Evolutionary conservation across 2,888 invertebrate genomes (phyloP).

Genomic region (Rutpela maculata): DNA sequence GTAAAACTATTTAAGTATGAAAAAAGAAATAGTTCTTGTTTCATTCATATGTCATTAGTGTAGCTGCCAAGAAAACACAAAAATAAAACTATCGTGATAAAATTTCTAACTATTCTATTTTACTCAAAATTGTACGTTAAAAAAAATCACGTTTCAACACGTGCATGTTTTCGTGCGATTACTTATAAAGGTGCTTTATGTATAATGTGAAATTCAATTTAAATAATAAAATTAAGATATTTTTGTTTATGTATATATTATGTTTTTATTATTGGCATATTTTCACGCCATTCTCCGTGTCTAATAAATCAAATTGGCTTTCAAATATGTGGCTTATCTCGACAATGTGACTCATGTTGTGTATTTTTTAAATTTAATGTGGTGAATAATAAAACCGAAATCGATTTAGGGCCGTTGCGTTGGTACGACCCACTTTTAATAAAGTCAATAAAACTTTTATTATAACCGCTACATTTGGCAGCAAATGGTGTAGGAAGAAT

Average conservation of each 20-base stretch:
- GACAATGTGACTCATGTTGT: not conserved
- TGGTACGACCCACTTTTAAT: conserved; percentile 21
- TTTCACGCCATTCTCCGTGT: conserved; percentile 26
- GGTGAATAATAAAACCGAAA: conserved; percentile 3
- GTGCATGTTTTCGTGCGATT: not conserved
- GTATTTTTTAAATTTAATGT: conserved; percentile 8
- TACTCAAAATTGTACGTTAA: no score
- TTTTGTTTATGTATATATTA: conserved; percentile 36
- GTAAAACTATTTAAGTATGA: no score
- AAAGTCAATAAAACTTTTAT: conserved; percentile 28
- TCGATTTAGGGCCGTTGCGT: conserved; percentile 8
- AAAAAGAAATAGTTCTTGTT: no score
- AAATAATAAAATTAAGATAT: conserved; percentile 48
- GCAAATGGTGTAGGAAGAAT: conserved; percentile 59
- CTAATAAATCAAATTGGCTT: conserved; percentile 10
- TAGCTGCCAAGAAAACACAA: no score
- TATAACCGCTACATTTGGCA: conserved; percentile 58
- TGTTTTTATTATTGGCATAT: conserved; percentile 28
- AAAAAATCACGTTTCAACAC: not conserved
- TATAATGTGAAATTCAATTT: conserved; percentile 8
- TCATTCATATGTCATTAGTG: no score
- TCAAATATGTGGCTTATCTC: not conserved
- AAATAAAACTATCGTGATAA: no score
- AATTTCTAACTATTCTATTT: no score
- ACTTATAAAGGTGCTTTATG: not conserved